phyloP scores from a whole-genome alignment of 2,797 vertebrate species.

The Xyrichtys novacula region DNA sequence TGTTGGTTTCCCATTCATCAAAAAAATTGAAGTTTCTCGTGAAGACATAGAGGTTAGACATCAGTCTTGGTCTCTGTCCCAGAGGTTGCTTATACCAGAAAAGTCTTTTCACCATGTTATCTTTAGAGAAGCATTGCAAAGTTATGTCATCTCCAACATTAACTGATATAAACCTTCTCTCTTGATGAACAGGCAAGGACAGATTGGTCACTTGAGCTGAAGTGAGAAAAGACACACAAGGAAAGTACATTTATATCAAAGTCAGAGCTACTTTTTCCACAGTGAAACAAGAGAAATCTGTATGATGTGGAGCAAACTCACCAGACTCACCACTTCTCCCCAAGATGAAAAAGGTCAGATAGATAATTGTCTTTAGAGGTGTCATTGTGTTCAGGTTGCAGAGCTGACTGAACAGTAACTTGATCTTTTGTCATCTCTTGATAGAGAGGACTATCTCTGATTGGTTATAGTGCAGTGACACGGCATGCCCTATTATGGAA shows the following conservation, averaged over 20 bases:
- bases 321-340: background rate
- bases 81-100: slow-evolving; percentile 48
- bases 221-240: background rate
- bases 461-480: background rate
- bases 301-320: background rate
- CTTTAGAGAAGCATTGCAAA: slow-evolving; percentile 23
- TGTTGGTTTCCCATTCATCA: background rate
- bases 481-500: background rate
- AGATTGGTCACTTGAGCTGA: background rate
- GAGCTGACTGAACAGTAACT: background rate
- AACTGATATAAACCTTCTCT: background rate
- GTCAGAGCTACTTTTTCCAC: no score
- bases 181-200: fast-evolving
- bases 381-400: background rate
- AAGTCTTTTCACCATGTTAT: background rate
- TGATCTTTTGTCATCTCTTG: background rate
- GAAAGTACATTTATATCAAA: no score
- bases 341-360: background rate
- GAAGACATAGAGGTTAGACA: slow-evolving; percentile 4
- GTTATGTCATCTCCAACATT: slow-evolving; percentile 24
- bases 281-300: background rate
- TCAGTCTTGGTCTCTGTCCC: slow-evolving; percentile 5
- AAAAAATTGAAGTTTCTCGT: background rate
- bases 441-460: background rate
- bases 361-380: background rate